Evolutionary conservation across 2,797 vertebrate species (phyloP), one percentile per base, ranked within the genome.

Genomic region (Leucoraja ocellata): DNA sequence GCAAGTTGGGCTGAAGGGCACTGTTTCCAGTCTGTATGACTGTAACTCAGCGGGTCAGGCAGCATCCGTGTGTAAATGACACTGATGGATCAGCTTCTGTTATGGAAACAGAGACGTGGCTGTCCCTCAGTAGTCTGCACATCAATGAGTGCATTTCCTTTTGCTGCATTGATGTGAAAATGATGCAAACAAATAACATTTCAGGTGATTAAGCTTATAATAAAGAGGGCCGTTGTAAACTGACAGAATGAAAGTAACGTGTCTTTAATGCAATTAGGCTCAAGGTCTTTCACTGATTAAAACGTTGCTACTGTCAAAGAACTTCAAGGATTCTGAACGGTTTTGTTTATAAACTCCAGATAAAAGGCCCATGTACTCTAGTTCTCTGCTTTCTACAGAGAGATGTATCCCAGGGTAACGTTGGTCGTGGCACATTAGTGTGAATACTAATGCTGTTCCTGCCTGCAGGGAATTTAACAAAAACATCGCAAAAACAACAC

Each of bases 281-380:
- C 88, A 91, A 91, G 88, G 88, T 73, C 46, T 73, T 21, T 73
- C 88, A 74, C 88, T 91, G 88, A 91, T 91, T 86, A 91, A 91
- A 91, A 39, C 36, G 18, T 36, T 73, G 88, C 63, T 91, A 71
- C 16, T 9, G 23, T 91, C 65, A 74, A 91, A 91, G 68, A 71
- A 73, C 83, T 91, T 91, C 88, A 91, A 46, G 68, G 88, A 23
- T 10, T 5, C 58, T 28, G 88, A 73, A 73, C 39, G 23, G 23
- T 25, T 91, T 71, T 23, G 21, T 46, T 73, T 73, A 0, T 28
- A 91, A 91, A 91, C 21, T 74, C 73, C 11, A 91, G 88, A 91
- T 86, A 86, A 86, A 86, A 86, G 14, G 83, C 32, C 28, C 0
- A 11, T 18, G 65, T 18, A 32, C 58, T 18, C 61, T 65, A n/a